Base-by-base conservation (phyloP, 2,113 vertebrate species). In the Eulemur macaco region DNA sequence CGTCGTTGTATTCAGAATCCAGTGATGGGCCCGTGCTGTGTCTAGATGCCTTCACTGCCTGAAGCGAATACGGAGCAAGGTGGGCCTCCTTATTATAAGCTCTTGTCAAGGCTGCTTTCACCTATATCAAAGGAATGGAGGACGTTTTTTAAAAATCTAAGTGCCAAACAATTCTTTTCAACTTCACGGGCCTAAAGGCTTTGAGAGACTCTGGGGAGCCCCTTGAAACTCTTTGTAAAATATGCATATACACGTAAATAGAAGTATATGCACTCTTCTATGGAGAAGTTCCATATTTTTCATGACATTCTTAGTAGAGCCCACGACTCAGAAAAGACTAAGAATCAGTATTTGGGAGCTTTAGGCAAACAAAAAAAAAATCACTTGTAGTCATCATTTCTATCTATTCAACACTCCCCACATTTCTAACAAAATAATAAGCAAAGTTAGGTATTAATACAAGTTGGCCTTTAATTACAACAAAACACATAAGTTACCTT, bases 61-160 rank as follows among this genome's bases (percentile, higher is more conserved):
- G 99, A 58, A 99, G 98, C 2, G 99, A 99, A 92, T 99, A 99
- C 0, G 99, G 99, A 7, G 99, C 99, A 91, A 99, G 98, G 97
- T 99, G 99, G 9, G 96, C 95, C 95, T 99, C 99, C 96, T 98
- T 99, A 98, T 99, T 99, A 97, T 99, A 99, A 4, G 99, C 97
- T 2, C 99, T 99, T 0, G 99, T 99, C 92, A 99, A 99, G 13
- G 99, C 99, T 10, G 99, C 99, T 98, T 99, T 99, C 71, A 99
- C 99, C 99, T 99, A 96, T 10, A 23, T 27, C 52, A n/a, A 29
- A 14, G 45, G 85, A 29, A 91, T 4, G 63, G 23, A 94, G 20
- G 56, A 27, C 80, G 6, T 17, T 37, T 58, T 27, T 63, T 52
- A 45, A 91, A 81, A 58, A 58, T 42, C 23, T 34, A 60, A 77